phyloP scores from a whole-genome alignment of 1,140 invertebrate genomes.

The Helicorthomorpha holstii region DNA sequence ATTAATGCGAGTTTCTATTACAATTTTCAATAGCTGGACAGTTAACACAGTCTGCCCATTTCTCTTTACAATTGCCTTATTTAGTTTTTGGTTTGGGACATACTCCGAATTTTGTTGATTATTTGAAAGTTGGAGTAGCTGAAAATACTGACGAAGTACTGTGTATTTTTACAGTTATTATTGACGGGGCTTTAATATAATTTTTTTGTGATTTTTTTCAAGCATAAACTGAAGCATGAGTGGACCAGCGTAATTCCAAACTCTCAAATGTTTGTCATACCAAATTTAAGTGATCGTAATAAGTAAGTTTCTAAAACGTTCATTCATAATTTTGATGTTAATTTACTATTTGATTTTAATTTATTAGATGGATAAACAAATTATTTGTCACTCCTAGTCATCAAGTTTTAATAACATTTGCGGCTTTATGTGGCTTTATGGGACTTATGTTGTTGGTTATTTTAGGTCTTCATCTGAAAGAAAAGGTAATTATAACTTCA shows the following conservation, averaged over 20 bases:
- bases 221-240: slow-evolving; percentile 22
- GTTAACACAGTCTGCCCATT: slow-evolving; percentile 79
- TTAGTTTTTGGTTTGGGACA: slow-evolving; percentile 86
- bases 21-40: slow-evolving; percentile 43
- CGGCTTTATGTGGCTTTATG: slow-evolving; percentile 72
- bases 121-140: slow-evolving; percentile 62
- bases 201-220: slow-evolving; percentile 1
- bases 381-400: slow-evolving; percentile 93
- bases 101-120: slow-evolving; percentile 94
- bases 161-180: slow-evolving; percentile 2
- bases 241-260: slow-evolving; percentile 94
- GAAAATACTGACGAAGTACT: slow-evolving; percentile 26
- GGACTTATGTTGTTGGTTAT: slow-evolving; percentile 70
- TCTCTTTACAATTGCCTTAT: slow-evolving; percentile 81
- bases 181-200: slow-evolving; percentile 2
- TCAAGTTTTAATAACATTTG: slow-evolving; percentile 76
- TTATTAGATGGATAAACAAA: slow-evolving; percentile 62
- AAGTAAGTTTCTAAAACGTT: slow-evolving; percentile 18
- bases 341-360: slow-evolving; percentile 11
- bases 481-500: slow-evolving; percentile 34
- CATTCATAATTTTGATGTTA: not conserved
- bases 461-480: slow-evolving; percentile 76
- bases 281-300: slow-evolving; percentile 49
- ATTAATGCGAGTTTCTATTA: not conserved
- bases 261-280: slow-evolving; percentile 91